Conservation (phyloP, 2,888 invertebrate genomes). For the Dorcus hopei region DNA sequence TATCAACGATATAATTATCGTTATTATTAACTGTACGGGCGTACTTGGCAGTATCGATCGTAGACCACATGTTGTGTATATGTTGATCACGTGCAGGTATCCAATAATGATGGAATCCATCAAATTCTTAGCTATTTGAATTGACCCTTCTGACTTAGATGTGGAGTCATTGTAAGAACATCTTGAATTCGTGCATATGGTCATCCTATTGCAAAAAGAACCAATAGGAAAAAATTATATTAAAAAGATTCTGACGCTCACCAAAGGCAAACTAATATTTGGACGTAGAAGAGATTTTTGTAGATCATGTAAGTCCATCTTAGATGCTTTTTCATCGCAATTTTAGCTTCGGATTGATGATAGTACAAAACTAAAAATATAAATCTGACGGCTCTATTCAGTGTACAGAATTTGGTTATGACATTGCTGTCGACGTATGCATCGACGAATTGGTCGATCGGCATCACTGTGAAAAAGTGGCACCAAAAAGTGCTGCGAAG, state of each 20-base stretch:
- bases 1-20: conserved; percentile 9
- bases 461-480: conserved; percentile 24
- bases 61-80: conserved; percentile 15
- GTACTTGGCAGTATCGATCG: conserved; percentile 10
- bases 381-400: conserved; percentile 21
- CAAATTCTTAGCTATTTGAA: not conserved
- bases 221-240: too few species aligned
- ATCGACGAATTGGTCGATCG: conserved; percentile 21
- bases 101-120: conserved; percentile 15
- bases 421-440: not conserved
- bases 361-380: conserved; percentile 20
- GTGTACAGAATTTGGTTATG: conserved; percentile 8
- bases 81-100: conserved; percentile 19
- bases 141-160: not conserved
- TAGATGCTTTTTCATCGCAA: conserved; percentile 20
- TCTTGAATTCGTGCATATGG: not conserved
- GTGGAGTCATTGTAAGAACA: conserved; percentile 5
- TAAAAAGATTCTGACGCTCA: conserved; percentile 3
- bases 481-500: conserved; percentile 25
- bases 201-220: not conserved
- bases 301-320: conserved; percentile 24
- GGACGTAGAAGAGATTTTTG: conserved; percentile 10
- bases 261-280: conserved; percentile 16
- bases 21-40: conserved; percentile 6
- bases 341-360: conserved; percentile 15